Base-by-base conservation (phyloP, 2,113 vertebrate genomes). In the Ictalurus furcatus region DNA sequence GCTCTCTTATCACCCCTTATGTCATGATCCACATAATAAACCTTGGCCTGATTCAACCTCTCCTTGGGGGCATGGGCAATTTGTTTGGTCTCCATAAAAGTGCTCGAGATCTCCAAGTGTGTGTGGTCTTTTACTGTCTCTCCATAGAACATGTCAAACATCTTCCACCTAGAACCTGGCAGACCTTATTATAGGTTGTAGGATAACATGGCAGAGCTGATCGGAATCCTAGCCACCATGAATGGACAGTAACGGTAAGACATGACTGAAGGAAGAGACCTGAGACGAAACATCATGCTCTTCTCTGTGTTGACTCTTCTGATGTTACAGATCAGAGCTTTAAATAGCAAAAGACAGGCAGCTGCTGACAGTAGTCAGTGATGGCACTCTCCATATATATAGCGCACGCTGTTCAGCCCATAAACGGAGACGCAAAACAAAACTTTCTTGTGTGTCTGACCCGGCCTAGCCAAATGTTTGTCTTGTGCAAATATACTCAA, bases 301-400 rank as follows among this genome's bases (percentile, higher is more conserved):
- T 87, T 14, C 88, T 59, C 69, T 61, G 89, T 73, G 87, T 90
- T 88, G 67, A 82, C 86, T 87, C 91, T 83, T 92, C 94, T 91
- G 91, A 94, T 89, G 92, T 95, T 92, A 93, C 94, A 94, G 91
- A 93, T 94, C 91, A 85, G 89, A 12, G 86, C 88, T 92, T 90
- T 92, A 95, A 95, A 95, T 94, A 95, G 93, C 61, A 85, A 44
- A 1, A 54, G 9, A 34, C 65, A 85, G 88, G 89, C 91, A 93
- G 91, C 92, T 92, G 92, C 91, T 92, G 90, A 95, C 93, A 94
- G 93, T 13, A 78, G 92, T 92, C 93, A 92, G 91, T 85, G 92
- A 93, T 90, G 87, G 91, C 88, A 89, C 91, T 91, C 80, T 84
- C 85, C 78, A 78, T 91, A 92, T 92, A 92, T 85, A 93, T 91